Base-by-base conservation (phyloP, 2,888 invertebrate genomes). In the Callyntrura guangdongensis region DNA sequence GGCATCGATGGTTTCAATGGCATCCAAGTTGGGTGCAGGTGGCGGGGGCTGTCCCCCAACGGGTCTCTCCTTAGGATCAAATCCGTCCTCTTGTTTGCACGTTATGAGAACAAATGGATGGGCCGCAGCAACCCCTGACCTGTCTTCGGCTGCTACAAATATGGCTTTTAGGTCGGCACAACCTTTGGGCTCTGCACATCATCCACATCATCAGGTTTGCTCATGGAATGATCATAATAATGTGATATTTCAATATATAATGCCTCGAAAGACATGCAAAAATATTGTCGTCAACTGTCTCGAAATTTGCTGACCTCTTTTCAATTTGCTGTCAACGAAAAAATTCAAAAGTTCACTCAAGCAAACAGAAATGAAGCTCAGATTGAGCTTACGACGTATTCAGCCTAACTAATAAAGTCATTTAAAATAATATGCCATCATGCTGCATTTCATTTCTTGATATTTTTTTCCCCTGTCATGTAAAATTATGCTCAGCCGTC, bases 1-100 rank as follows among this genome's bases (percentile, higher is more conserved):
- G 93, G 92, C 93, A 12, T 93, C 93, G 11, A 93, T 93, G 92
- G 93, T 93, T 12, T 93, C 93, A 59, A 93, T 93, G 93, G 93
- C 93, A 77, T 93, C 93, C 0, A 93, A 93, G 77, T 87, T 93
- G 25, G 92, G 92, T 64, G 92, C 91, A 47, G 90, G 92, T 20
- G 91, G 92, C 25, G 89, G 91, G 59, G 81, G 69, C 0, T 83
- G 83, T 67, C 64, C 83, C 14, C 83, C 83, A 5, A 49, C 87
- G 45, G 87, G 90, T 25, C 89, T 92, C 56, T 85, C 92, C 47
- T 79, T 93, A n/a, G 90, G 90, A n/a, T 79, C 92, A n/a, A 92
- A 84, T 56, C 92, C 92, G 8, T 90, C 91, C 12, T 92, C 92
- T 14, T 93, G 92, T 85, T 89, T 93, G 0, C 93, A 93, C 83